Percentiles rank a stretch among this genome's conserved stretches.
phyloP scores from a whole-genome alignment of 2,797 vertebrate species.

The Myripristis jacobus region DNA sequence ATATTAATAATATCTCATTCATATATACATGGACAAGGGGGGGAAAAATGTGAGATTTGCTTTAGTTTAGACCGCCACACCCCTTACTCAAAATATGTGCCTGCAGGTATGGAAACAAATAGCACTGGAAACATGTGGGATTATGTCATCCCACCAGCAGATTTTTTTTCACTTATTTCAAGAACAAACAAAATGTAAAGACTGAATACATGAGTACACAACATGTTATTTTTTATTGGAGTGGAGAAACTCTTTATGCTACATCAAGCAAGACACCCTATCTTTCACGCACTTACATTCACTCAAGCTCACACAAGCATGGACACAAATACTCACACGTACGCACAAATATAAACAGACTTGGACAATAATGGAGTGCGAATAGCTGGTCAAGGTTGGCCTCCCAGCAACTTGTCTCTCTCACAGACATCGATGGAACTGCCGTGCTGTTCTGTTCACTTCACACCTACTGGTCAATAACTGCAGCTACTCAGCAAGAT shows the following conservation, averaged over 20 bases:
- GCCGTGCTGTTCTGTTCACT: neutral
- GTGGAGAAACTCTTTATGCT: slow-evolving; percentile 10
- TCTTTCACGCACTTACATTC: slow-evolving; percentile 18
- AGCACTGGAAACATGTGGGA: too few relatives aligned
- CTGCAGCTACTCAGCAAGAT: neutral
- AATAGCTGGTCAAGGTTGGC: slow-evolving; percentile 66
- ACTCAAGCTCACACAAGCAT: slow-evolving; percentile 16
- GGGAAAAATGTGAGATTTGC: too few relatives aligned
- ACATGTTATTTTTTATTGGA: too few relatives aligned
- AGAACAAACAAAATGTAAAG: too few relatives aligned
- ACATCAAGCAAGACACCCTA: slow-evolving; percentile 22
- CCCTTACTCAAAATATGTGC: too few relatives aligned
- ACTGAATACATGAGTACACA: too few relatives aligned
- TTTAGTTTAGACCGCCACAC: too few relatives aligned
- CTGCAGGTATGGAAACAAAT: too few relatives aligned
- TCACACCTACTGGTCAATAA: neutral
- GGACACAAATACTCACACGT: slow-evolving; percentile 21
- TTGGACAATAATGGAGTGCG: slow-evolving; percentile 48
- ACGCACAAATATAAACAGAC: slow-evolving; percentile 29
- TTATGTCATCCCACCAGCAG: too few relatives aligned
- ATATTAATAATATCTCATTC: too few relatives aligned
- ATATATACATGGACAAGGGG: too few relatives aligned
- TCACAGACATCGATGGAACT: neutral
- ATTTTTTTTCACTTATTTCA: too few relatives aligned
- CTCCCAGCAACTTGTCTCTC: slow-evolving; percentile 15